These are phyloP conservation scores for Corythoichthys haematopterus DNA, from an alignment of 2,113 vertebrate genomes.

Conservation along the genomic window DNA sequence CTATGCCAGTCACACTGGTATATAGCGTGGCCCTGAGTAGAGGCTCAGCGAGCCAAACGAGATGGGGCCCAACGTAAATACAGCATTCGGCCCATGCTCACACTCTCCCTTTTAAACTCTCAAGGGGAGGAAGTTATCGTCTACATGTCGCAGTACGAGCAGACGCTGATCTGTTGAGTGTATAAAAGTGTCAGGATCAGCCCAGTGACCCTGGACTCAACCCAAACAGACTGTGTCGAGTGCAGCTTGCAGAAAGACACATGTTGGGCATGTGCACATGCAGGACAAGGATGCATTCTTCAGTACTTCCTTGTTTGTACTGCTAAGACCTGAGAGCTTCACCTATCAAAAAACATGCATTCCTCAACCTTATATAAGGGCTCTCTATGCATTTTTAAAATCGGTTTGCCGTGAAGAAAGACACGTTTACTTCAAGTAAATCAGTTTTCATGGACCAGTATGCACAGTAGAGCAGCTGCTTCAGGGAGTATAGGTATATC, in stretches of 20 bases:
- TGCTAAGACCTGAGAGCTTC: neutral
- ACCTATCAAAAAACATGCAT: neutral
- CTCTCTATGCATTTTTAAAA: neutral
- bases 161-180: constrained; percentile 49
- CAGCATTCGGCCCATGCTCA: constrained; percentile 34
- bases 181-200: constrained; percentile 73
- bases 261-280: neutral
- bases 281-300: constrained; percentile 8
- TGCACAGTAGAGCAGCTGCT: constrained; percentile 15
- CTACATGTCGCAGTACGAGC: constrained; percentile 32
- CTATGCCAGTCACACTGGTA: constrained; percentile 9
- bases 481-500: constrained; percentile 39
- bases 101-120: constrained; percentile 53
- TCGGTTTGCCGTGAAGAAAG: neutral
- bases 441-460: neutral
- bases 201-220: constrained; percentile 68
- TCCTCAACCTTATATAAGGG: neutral
- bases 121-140: constrained; percentile 48
- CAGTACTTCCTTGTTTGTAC: neutral
- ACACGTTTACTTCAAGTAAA: neutral
- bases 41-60: constrained; percentile 30
- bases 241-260: constrained; percentile 17
- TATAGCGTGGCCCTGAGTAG: constrained; percentile 13
- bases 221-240: constrained; percentile 58
- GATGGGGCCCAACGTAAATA: constrained; percentile 55